A percentile compares a stretch with the other conserved stretches of the same genome.
Evolutionary conservation across 2,888 invertebrate species (phyloP).

Genomic region (Plagodis dolabraria): DNA sequence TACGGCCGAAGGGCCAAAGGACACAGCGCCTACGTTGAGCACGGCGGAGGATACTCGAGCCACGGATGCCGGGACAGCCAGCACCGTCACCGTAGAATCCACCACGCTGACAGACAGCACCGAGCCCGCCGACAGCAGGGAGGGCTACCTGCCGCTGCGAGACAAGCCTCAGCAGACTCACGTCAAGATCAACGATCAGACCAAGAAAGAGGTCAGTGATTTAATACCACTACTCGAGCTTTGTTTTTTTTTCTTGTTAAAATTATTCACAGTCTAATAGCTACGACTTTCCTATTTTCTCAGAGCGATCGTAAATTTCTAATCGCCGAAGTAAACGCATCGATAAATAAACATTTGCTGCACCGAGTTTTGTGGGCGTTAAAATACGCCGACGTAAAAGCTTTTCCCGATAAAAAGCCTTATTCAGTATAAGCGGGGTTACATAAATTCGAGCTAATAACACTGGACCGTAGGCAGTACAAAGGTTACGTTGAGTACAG

Average conservation of each 20-base stretch:
- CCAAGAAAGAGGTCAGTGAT: constrained; percentile 84
- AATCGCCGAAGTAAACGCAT: constrained; percentile 50
- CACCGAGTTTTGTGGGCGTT: constrained; percentile 40
- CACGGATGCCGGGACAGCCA: constrained; percentile 67
- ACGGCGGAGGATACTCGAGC: constrained; percentile 64
- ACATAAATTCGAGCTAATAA: constrained; percentile 67
- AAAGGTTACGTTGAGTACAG: constrained; percentile 63
- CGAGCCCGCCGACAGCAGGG: constrained; percentile 78
- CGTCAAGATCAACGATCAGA: constrained; percentile 82
- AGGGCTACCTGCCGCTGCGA: constrained; percentile 77
- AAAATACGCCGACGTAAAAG: constrained; percentile 48
- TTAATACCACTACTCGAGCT: constrained; percentile 58
- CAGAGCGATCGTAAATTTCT: constrained; percentile 58
- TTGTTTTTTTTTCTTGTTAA: constrained; percentile 58
- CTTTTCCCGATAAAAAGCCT: constrained; percentile 46
- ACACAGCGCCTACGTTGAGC: constrained; percentile 63
- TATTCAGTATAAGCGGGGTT: constrained; percentile 42
- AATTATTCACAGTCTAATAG: constrained; percentile 77
- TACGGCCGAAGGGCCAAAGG: constrained; percentile 63
- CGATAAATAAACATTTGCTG: constrained; percentile 51
- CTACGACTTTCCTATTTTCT: constrained; percentile 66
- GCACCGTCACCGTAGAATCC: constrained; percentile 66
- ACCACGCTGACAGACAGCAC: constrained; percentile 68
- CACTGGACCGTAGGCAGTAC: constrained; percentile 44
- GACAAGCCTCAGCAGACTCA: constrained; percentile 79